Evolutionary conservation across 2,797 vertebrate genomes (phyloP).

Genomic region (Mus caroli): DNA sequence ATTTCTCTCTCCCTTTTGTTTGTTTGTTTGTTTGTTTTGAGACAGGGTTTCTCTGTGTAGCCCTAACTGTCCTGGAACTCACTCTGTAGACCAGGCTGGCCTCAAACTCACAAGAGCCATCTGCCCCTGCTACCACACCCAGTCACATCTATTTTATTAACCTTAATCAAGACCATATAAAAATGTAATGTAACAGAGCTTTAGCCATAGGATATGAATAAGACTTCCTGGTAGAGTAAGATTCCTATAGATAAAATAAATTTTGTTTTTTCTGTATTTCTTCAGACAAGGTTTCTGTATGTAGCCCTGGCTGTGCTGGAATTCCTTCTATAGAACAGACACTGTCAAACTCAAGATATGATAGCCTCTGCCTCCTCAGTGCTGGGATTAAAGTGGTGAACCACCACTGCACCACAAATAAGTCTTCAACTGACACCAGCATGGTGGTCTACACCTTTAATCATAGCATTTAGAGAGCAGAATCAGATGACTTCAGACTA

Average conservation of each 20-base stretch:
- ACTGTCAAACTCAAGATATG: not conserved
- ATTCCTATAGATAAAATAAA: conserved; percentile 34
- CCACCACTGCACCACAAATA: not conserved
- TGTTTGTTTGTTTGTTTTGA: not conserved
- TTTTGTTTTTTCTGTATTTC: not conserved
- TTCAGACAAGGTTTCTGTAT: not conserved
- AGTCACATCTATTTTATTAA: not conserved
- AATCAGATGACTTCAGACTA: not conserved
- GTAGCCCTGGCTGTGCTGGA: no score
- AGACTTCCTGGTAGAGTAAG: conserved; percentile 31
- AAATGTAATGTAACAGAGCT: not conserved
- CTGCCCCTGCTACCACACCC: not conserved
- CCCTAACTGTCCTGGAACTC: not conserved
- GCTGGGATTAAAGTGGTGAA: not conserved
- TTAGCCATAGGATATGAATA: conserved; percentile 33
- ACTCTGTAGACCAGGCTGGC: not conserved
- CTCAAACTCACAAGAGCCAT: not conserved
- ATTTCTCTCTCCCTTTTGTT: not conserved
- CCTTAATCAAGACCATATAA: conserved; percentile 47
- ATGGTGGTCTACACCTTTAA: not conserved
- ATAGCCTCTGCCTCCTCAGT: not conserved
- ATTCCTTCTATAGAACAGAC: not conserved
- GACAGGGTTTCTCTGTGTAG: not conserved
- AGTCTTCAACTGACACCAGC: conserved; percentile 52
- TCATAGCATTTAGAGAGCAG: not conserved